Evolutionary conservation across 2,797 vertebrate genomes (phyloP), one percentile per base, ranked within the genome.

Genomic region (Dipus sagitta): DNA sequence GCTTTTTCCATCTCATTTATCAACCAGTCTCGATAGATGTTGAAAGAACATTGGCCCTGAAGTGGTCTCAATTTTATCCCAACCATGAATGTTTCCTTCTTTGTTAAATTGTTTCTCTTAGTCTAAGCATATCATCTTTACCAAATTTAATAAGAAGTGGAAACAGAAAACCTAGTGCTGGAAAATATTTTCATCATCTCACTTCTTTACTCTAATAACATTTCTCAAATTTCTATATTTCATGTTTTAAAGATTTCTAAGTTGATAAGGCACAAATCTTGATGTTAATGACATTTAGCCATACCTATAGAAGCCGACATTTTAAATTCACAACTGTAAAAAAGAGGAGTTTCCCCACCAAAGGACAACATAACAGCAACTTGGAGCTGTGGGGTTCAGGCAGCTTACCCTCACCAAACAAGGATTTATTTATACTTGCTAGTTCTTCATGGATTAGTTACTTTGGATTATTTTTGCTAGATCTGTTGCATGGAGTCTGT

Each of bases 221-320:
- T 9, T 42, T 81, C 9, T 82, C 9, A 80, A 71, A 71, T 18
- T 21, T 42, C 4, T 34, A 12, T 62, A 21, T 30, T 70, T 88
- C 83, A 67, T 64, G 7, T 52, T 74, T 86, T 93, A 86, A 86
- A 65, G 10, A 70, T 86, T 86, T 15, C 78, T 86, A 28, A 58
- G 17, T 76, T 60, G 52, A 32, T 11, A 89, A 26, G 17, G 75
- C 28, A 68, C 9, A 83, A 60, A 8, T 2, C 52, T 8, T 82
- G 18, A 76, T 52, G 32, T 28, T 34, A 32, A 87, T 38, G 23
- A 14, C 42, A 52, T 8, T 90, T 10, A 72, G 23, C 12, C 12
- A 18, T 32, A 34, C 21, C 28, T 88, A 3, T 54, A 84, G 2
- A 30, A 7, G 18, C 54, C 84, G 23, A 1, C 28, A 4, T 28